Percentiles rank a stretch among this genome's conserved stretches.
Evolutionary conservation across 2,888 invertebrate species (phyloP).

Genomic region (Camptogramma bilineatum): DNA sequence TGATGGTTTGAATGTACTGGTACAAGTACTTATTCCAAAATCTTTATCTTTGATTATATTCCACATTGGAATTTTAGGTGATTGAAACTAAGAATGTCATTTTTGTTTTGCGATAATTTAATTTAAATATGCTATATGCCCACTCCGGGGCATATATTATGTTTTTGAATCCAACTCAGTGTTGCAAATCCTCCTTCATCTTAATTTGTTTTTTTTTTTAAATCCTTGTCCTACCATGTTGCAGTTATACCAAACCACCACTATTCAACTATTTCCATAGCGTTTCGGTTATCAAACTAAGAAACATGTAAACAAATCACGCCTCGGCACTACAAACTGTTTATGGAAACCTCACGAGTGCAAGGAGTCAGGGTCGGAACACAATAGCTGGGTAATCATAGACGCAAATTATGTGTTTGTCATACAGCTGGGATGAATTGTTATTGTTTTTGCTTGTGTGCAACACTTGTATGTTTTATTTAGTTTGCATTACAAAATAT

Average conservation of each 20-base stretch:
- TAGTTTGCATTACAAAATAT: not conserved
- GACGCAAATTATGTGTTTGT: constrained; percentile 51
- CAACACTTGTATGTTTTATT: constrained; percentile 7
- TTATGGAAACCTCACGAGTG: constrained; percentile 53
- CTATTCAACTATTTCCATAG: constrained; percentile 6
- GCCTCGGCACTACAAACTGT: constrained; percentile 31
- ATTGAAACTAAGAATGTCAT: too few species aligned
- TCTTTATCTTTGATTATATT: too few species aligned
- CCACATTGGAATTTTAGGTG: too few species aligned
- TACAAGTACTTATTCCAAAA: too few species aligned
- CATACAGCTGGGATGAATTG: constrained; percentile 23
- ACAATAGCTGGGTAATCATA: constrained; percentile 63
- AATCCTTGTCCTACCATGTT: too few species aligned
- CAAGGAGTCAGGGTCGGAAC: constrained; percentile 53
- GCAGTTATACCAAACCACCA: not conserved
- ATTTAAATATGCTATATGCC: too few species aligned
- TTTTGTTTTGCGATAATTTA: too few species aligned
- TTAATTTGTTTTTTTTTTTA: too few species aligned
- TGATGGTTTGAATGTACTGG: too few species aligned
- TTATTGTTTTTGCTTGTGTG: constrained; percentile 23
- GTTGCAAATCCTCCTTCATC: too few species aligned
- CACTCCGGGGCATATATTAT: too few species aligned
- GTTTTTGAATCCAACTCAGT: too few species aligned
- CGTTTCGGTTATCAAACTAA: constrained; percentile 14
- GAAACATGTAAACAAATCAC: constrained; percentile 24